Evolutionary conservation across 2,113 vertebrate genomes (phyloP), one percentile per base, ranked within the genome.

Genomic region (Trachemys scripta): DNA sequence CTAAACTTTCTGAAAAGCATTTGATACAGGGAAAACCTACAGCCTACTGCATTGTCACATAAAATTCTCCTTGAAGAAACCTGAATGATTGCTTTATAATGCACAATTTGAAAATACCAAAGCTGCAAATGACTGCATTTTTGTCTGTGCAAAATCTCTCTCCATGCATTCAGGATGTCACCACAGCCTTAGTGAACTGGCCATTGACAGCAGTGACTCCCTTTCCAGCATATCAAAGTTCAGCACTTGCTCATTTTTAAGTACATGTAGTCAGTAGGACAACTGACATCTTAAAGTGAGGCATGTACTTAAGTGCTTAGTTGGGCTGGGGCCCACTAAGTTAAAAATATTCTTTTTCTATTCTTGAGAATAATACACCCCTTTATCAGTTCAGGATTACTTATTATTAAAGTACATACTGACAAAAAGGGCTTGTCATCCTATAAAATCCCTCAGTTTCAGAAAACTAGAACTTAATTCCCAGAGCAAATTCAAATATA

Each of bases 381-480:
- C 54, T 80, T 88, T 87, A 72, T 45, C 84, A 93, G n/a, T 92
- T 75, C 59, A 88, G 89, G 93, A 96, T 97, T 94, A 94, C 72
- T 85, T 86, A 85, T 93, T 95, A 92, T 65, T 94, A 92, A 1
- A 3, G n/a, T n/a, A 76, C 82, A 94, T 89, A 93, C 62, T 50
- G 79, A 84, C 90, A 89, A 89, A 95, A 95, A 92, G 80, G 57
- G 19, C 56, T 82, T 80, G 42, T 91, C 90, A 88, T 93, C 69
- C 50, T 95, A 92, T 45, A 62, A 97, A 97, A 95, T 0, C n/a
- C 51, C 93, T 91, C 78, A 17, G 93, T 96, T 97, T 97, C 89
- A 91, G 87, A 96, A 98, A 97, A 90, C 84, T 82, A 91, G 88
- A 95, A 97, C 92, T 97, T 94, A 97, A 96, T 96, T 97, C 95